Conservation (phyloP, 2,113 vertebrate species). For the Gallinago media region DNA sequence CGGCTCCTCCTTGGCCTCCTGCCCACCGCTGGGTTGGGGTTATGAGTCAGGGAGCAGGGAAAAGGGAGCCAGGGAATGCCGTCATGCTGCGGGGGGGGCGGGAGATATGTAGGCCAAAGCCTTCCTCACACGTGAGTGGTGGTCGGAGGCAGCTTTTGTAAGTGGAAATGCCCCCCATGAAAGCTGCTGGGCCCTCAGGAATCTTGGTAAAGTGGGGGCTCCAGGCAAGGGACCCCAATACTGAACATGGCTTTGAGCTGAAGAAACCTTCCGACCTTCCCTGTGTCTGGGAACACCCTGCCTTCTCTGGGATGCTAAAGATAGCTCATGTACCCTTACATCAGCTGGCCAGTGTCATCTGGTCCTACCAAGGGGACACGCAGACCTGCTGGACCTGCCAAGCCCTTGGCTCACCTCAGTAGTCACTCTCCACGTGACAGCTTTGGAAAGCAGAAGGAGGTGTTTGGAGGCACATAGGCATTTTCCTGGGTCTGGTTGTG, state of each 20-base stretch:
- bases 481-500: background rate
- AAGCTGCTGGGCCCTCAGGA: background rate
- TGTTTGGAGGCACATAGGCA: background rate
- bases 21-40: background rate
- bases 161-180: background rate
- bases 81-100: background rate
- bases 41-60: constrained; percentile 11
- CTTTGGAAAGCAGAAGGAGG: background rate
- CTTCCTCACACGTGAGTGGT: fast-evolving
- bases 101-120: background rate
- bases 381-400: background rate
- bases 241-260: background rate
- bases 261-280: background rate
- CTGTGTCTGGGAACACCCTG: background rate
- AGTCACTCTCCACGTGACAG: background rate
- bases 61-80: constrained; percentile 18
- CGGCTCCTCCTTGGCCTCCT: background rate
- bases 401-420: background rate
- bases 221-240: background rate
- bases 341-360: background rate
- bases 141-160: background rate
- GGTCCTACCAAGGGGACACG: background rate
- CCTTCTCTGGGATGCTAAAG: background rate
- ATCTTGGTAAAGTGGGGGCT: background rate
- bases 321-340: background rate